Evolutionary conservation across 2,797 vertebrate species (phyloP).

Genomic region (Pristis pectinata): DNA sequence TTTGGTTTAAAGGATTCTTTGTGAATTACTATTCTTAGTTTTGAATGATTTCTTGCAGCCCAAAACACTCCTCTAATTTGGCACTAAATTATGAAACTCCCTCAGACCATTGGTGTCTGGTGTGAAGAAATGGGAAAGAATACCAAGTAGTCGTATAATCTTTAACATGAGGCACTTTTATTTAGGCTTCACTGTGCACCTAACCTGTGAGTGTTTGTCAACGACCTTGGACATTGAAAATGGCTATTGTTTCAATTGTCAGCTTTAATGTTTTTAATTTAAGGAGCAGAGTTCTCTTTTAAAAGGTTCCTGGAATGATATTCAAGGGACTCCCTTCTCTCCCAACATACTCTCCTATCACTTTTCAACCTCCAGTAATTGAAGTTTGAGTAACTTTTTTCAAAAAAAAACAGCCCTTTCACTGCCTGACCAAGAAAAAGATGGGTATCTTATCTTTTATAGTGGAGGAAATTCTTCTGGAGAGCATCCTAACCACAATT

Average conservation of each 20-base stretch:
- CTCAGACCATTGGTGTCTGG: not conserved
- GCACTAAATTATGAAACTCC: not conserved
- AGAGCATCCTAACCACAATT: not conserved
- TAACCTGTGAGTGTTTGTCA: not conserved
- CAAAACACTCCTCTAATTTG: constrained; percentile 7
- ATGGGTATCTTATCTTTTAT: not conserved
- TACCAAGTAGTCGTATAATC: not conserved
- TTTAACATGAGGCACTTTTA: not conserved
- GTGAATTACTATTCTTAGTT: not conserved
- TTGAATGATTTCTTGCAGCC: constrained; percentile 6
- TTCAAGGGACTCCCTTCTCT: not conserved
- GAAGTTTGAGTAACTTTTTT: not conserved
- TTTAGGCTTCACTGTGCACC: not conserved
- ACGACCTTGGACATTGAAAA: not conserved
- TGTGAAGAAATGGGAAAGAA: not conserved
- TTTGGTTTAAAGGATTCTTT: not conserved
- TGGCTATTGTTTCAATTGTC: not conserved
- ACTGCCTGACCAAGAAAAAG: not conserved
- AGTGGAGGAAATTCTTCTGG: not conserved
- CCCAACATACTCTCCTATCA: too few species aligned
- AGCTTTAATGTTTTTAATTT: not conserved
- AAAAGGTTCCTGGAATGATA: not conserved
- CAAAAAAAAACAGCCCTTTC: not conserved
- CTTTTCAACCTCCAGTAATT: not conserved
- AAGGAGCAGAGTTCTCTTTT: not conserved